Evolutionary conservation across 2,113 vertebrate species (phyloP).

Genomic region (Tonatia bakeri): DNA sequence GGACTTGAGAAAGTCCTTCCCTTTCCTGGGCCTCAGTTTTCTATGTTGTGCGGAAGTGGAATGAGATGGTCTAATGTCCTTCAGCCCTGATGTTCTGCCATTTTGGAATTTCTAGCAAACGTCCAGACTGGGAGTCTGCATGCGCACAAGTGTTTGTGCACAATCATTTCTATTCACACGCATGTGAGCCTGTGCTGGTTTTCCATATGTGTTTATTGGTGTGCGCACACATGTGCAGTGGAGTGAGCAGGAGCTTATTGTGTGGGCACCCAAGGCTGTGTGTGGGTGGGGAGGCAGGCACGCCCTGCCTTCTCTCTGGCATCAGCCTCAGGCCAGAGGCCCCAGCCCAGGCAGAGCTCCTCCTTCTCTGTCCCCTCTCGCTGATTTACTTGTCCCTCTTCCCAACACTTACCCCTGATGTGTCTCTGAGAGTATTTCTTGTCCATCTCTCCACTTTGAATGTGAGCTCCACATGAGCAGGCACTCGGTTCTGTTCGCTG

Average conservation of each 20-base stretch:
- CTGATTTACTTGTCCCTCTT: background rate
- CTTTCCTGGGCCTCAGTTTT: background rate
- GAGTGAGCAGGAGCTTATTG: fast-evolving
- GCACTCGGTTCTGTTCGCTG: background rate
- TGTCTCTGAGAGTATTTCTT: background rate
- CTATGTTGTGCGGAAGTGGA: background rate
- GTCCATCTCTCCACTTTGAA: background rate
- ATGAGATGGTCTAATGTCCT: background rate
- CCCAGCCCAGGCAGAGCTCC: background rate
- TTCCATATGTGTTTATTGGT: fast-evolving
- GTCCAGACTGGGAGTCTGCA: fast-evolving
- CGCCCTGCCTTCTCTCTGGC: background rate
- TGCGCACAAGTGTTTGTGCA: background rate
- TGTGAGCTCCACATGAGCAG: fast-evolving
- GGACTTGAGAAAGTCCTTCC: background rate
- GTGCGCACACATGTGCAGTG: fast-evolving
- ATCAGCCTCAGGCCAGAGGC: background rate
- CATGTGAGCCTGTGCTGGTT: background rate
- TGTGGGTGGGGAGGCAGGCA: too few relatives aligned
- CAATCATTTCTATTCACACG: fast-evolving
- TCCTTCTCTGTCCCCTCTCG: background rate
- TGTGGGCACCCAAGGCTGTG: too few relatives aligned
- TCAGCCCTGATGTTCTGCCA: background rate
- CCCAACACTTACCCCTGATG: background rate
- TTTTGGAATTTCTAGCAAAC: background rate